phyloP scores from a whole-genome alignment of 2,113 vertebrate genomes.

The Lycaon pictus region DNA sequence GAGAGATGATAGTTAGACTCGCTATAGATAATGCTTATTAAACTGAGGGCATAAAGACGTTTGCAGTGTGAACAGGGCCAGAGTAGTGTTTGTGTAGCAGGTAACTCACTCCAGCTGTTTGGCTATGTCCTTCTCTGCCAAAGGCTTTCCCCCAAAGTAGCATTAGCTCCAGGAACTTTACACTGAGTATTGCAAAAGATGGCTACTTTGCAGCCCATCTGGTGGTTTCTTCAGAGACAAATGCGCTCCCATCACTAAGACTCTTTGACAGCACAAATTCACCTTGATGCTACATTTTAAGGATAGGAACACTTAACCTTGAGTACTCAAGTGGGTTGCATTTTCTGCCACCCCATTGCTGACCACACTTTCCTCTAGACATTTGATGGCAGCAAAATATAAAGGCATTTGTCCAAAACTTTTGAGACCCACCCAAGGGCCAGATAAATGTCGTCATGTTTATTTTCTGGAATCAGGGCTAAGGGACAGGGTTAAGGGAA shows the following conservation, averaged over 20 bases:
- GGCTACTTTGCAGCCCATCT: not conserved
- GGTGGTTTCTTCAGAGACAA: not conserved
- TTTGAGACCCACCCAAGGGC: slow-evolving; percentile 2
- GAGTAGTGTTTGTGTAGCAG: slow-evolving; percentile 13
- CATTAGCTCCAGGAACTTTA: not conserved
- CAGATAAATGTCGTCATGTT: slow-evolving; percentile 62
- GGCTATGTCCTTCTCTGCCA: not conserved
- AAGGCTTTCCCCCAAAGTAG: slow-evolving; percentile 34
- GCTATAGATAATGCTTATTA: not conserved
- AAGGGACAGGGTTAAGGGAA: slow-evolving; percentile 46
- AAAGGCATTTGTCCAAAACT: slow-evolving; percentile 52
- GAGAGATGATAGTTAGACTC: not conserved
- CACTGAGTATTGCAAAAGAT: not conserved
- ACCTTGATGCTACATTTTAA: not conserved
- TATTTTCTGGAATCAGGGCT: slow-evolving; percentile 72
- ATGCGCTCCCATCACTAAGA: not conserved
- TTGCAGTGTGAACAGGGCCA: not conserved
- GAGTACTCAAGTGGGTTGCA: not conserved
- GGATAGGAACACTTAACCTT: not conserved
- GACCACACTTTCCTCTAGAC: slow-evolving; percentile 18
- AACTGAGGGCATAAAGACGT: slow-evolving; percentile 8
- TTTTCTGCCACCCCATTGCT: not conserved
- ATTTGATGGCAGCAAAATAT: slow-evolving; percentile 9
- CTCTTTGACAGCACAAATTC: not conserved
- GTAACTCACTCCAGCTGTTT: slow-evolving; percentile 53